A percentile compares a stretch with the other conserved stretches of the same genome.
phyloP scores from a whole-genome alignment of 2,113 vertebrate species.

The Puntigrus tetrazona region DNA sequence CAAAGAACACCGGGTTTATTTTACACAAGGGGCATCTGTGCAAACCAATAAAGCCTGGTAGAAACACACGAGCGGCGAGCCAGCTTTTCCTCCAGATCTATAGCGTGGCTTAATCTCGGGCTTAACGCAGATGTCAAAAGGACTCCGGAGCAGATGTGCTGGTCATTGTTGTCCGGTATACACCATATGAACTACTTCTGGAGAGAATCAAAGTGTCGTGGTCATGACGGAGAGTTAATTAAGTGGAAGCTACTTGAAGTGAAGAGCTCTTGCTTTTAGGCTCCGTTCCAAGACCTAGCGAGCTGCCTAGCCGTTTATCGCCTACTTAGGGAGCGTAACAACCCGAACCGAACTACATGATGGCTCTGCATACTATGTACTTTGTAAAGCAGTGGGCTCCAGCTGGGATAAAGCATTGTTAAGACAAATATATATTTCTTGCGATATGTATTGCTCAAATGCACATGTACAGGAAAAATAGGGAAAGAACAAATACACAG shows the following conservation, averaged over 20 bases:
- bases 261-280: background rate
- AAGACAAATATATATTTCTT: background rate
- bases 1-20: background rate
- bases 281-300: background rate
- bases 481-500: background rate
- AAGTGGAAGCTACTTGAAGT: constrained; percentile 9
- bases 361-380: background rate
- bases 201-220: constrained; percentile 31
- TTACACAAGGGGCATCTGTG: constrained; percentile 21
- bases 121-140: constrained; percentile 38
- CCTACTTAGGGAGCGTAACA: background rate
- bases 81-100: constrained; percentile 40
- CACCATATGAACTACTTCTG: constrained; percentile 37
- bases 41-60: constrained; percentile 26
- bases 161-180: constrained; percentile 31
- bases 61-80: constrained; percentile 9
- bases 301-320: background rate
- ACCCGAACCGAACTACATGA: background rate
- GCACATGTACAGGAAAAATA: background rate
- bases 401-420: background rate
- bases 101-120: constrained; percentile 29
- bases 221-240: constrained; percentile 26
- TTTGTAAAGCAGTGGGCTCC: background rate
- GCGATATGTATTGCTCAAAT: background rate
- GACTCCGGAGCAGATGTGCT: constrained; percentile 41